Conservation (phyloP, 2,113 vertebrate genomes). For the Felis chaus region DNA sequence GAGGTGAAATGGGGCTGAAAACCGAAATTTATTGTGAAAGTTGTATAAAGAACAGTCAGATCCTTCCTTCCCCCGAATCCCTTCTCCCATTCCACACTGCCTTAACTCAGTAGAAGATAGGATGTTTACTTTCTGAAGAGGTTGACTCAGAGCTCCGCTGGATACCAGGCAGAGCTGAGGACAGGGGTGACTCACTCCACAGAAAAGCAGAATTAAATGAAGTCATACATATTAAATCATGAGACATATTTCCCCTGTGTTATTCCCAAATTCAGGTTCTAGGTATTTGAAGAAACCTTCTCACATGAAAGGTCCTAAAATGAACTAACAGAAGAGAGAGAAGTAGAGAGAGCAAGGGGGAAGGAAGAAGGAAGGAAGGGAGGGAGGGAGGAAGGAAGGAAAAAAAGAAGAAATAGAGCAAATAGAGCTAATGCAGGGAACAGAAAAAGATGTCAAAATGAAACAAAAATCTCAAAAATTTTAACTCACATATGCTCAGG, state of each 20-base stretch:
- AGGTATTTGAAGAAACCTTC: background rate
- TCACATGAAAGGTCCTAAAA: background rate
- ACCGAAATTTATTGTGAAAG: background rate
- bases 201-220: constrained; percentile 43
- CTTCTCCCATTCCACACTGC: background rate
- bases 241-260: background rate
- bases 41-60: background rate
- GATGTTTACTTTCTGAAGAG: background rate
- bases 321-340: background rate
- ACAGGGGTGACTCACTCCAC: background rate
- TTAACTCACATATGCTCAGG: background rate
- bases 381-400: background rate
- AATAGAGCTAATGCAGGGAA: background rate
- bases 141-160: background rate
- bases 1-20: background rate
- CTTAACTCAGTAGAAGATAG: background rate
- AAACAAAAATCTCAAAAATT: background rate
- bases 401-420: background rate
- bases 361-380: background rate
- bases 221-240: background rate
- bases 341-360: background rate
- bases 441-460: constrained; percentile 4
- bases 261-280: background rate
- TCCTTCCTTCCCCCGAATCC: background rate
- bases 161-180: background rate